Percentiles rank a stretch among this genome's conserved stretches.
Evolutionary conservation across 2,888 invertebrate genomes (phyloP).

Genomic region (Osedax frankpressi): DNA sequence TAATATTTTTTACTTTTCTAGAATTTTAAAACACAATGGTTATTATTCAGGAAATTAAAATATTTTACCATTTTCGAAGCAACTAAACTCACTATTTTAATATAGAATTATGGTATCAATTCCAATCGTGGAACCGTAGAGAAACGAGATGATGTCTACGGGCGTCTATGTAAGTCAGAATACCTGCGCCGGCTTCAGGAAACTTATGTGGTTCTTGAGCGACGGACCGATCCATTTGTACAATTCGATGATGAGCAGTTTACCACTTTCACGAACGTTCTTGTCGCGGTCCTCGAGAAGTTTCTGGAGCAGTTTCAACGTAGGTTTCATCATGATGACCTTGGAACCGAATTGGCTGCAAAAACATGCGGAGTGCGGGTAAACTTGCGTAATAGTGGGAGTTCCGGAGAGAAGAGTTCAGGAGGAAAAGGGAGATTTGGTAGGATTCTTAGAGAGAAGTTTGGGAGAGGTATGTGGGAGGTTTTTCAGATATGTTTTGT

Average conservation of each 20-base stretch:
- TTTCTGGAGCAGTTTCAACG: constrained; percentile 72
- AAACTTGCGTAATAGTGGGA: too few species aligned
- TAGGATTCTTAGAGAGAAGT: too few species aligned
- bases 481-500: too few species aligned
- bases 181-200: constrained; percentile 72
- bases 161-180: not conserved
- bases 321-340: constrained; percentile 66
- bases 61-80: too few species aligned
- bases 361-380: too few species aligned
- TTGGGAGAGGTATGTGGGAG: too few species aligned
- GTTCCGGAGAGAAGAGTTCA: too few species aligned
- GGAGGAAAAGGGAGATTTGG: too few species aligned
- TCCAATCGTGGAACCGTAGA: not conserved
- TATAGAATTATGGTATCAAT: not conserved
- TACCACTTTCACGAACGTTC: constrained; percentile 75
- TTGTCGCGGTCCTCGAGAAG: constrained; percentile 83
- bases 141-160: not conserved
- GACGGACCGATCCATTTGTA: constrained; percentile 66
- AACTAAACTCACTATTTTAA: too few species aligned
- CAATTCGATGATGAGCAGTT: constrained; percentile 77
- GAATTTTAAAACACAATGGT: too few species aligned
- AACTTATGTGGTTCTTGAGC: constrained; percentile 68
- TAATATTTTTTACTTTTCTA: too few species aligned
- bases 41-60: too few species aligned
- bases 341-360: constrained; percentile 76